Evolutionary conservation across 2,888 invertebrate species (phyloP), one percentile per base, ranked within the genome.

Genomic region (Stenurella melanura): DNA sequence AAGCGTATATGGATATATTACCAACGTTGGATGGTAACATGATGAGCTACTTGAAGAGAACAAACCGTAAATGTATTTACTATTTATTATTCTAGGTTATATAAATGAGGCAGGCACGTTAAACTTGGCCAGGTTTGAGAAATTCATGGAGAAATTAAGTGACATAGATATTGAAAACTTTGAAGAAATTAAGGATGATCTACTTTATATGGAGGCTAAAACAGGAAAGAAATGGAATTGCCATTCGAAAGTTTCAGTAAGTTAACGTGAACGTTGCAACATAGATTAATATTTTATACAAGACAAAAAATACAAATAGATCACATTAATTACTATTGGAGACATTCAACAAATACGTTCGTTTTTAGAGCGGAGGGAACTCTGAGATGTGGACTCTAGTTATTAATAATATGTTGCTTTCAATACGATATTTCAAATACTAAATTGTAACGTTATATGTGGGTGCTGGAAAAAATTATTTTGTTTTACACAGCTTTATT

Each of bases 81-180:
- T 12, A 58, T 9, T 57, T 34, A 54, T 42, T n/a, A 58, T 38
- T 87, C 68, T 81, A 96, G 97, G 98, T 3, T 98, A 98, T 87
- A 94, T 99, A 79, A 98, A 99, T 89, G 97, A 98, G 89, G 91
- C 92, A 5, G 99, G 99, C 4, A 92, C 92, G 63, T 89, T 99
- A 72, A 96, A 97, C 88, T 90, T 99, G 78, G 89, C 89, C 57
- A 92, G 98, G 74, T 96, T 99, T 89, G 96, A 98, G 88, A 93
- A 92, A 83, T 98, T 96, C 87, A 93, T 97, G 93, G 92, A 93
- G 80, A 93, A 93, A 72, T 89, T 97, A 30, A 92, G 94, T 61
- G 92, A 93, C 77, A 92, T 95, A 80, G 97, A 97, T 86, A 89
- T 93, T 81, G 93, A 96, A 76, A 92, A 94, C 81, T 97, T 96